Evolutionary conservation across 2,888 invertebrate genomes (phyloP), one percentile per base, ranked within the genome.

Genomic region (Epirrita christyi): DNA sequence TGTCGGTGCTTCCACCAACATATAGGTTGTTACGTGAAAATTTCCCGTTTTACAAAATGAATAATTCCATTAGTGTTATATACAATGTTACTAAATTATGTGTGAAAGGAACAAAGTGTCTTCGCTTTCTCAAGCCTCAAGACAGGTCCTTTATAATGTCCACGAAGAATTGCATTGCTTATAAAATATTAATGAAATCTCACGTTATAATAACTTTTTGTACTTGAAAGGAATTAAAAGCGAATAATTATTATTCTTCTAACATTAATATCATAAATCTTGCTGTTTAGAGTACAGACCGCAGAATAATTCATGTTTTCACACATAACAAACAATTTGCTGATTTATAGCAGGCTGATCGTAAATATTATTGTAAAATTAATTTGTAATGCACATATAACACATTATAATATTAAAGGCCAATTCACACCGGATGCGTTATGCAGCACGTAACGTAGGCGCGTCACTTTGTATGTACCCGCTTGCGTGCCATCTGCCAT

Each of bases 191-290:
- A 59, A 67, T 67, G 65, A 59, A 61, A 68, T 60, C 64, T 70
- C 71, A 65, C 66, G 63, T 61, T 68, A 67, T 66, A 50, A 55
- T 32, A 59, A 53, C 66, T 72, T 72, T 70, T 67, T 62, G 60
- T 50, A 53, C 60, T 58, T 66, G 58, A 63, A 29, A 59, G 68
- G 64, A 70, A 70, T 76, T 76, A 68, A n/a, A 57, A 68, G 58
- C 72, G 72, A 41, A 41, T 41, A 21, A 41, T 41, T 21, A 21
- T 1, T 41, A 43, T 42, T 28, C 28, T 27, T 40, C 8, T 10
- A 41, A 42, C 43, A 43, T 43, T 43, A 73, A 74, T 67, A 59
- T 65, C 66, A 70, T 78, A 77, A 79, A 76, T 76, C 74, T 73
- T 69, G 50, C 43, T 61, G 63, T 67, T 72, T 61, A 59, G 61